Base-by-base conservation (phyloP, 92 coral and sea anemone species). In the Parazoanthus swiftii region DNA sequence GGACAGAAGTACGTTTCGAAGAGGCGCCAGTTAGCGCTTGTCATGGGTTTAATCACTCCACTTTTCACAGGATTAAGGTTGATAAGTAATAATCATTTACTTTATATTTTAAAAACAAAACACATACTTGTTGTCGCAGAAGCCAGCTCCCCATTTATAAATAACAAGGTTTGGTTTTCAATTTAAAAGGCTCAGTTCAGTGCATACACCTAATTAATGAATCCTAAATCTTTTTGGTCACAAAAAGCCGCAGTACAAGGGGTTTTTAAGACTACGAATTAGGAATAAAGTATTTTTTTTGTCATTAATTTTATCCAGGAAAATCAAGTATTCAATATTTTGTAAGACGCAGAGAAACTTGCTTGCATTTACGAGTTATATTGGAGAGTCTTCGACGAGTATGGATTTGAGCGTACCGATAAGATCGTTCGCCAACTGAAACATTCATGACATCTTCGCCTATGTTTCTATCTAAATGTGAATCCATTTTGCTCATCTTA, bases 61-160 rank as follows among this genome's bases (percentile, higher is more conserved):
- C 18, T 37, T 35, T 38, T 35, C 0, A 76, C 9, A 76, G n/a
- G 51, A 21, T 44, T 18, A 76, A 37, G 48, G 21, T 76, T 76
- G 18, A 21, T 42, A 16, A 76, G 79, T 16, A 39, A 76, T 76
- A 76, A 76, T 14, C 79, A 39, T 15, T 39, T 39, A 44, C 66
- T 43, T 79, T 79, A 35, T 38, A 46, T 15, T n/a, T 70, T 70
- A 29, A 79, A 46, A 44, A 18, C 8, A 79, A 46, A 79, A 46
- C 66, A 26, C 66, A 48, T 26, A 46, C 23, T 51, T 79, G 82
- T 79, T 46, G 36, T 51, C 82, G 50, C 21, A 50, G 37, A n/a
- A 26, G 67, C 82, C 82, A 79, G 25, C 82, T 13, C 82, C 82
- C 82, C 59, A 79, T 50, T 79, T 67, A 79, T 79, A 79, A 79